Evolutionary conservation across 2,113 vertebrate species (phyloP).

Genomic region (Diglossa brunneiventris): DNA sequence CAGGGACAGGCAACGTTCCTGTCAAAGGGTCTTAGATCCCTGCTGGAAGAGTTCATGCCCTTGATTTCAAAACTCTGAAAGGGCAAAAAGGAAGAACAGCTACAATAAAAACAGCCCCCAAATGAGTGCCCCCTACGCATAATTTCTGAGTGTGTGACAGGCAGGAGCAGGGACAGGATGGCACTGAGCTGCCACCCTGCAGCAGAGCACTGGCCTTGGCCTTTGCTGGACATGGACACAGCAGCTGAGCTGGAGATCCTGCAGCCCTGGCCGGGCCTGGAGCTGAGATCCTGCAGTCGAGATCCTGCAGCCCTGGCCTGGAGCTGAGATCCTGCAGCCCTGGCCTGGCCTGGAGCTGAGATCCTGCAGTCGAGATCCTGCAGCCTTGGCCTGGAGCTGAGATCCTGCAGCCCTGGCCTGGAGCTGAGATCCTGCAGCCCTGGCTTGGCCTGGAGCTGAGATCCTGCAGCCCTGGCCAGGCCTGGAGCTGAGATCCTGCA

Average conservation of each 20-base stretch:
- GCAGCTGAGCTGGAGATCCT: neutral
- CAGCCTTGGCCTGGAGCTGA: too few species aligned
- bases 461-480: too few species aligned
- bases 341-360: too few species aligned
- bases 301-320: too few species aligned
- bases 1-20: neutral
- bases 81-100: neutral
- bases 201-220: fast-evolving
- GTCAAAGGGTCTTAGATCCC: neutral
- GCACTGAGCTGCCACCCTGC: neutral
- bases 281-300: too few species aligned
- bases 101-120: neutral
- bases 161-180: neutral
- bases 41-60: neutral
- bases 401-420: too few species aligned
- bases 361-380: too few species aligned
- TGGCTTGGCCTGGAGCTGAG: too few species aligned
- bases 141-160: fast-evolving
- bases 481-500: too few species aligned
- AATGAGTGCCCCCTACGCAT: fast-evolving
- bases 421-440: too few species aligned
- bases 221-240: fast-evolving
- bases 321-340: too few species aligned
- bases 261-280: fast-evolving
- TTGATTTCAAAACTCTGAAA: slow-evolving; percentile 3